These are phyloP conservation scores for Eustalomyia histrio DNA, from an alignment of 2,888 invertebrate genomes.

Conservation along the genomic window DNA sequence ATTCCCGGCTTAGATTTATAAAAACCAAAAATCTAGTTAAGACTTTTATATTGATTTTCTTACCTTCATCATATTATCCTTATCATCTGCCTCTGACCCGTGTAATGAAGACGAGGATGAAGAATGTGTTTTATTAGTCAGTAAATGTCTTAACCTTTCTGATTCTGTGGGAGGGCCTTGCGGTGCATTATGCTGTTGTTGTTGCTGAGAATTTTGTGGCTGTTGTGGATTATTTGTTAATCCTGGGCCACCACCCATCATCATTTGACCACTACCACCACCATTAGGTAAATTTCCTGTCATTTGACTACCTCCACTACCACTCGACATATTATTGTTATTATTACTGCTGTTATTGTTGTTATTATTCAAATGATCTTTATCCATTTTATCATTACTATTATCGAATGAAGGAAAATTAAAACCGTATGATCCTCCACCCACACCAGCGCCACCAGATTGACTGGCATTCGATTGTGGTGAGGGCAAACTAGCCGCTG, in stretches of 20 bases:
- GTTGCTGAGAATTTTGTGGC: conserved; percentile 64
- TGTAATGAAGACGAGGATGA: conserved; percentile 67
- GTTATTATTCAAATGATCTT: conserved; percentile 69
- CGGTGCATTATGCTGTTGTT: conserved; percentile 56
- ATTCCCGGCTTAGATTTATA: no score
- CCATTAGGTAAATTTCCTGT: conserved; percentile 71
- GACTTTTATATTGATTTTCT: no score
- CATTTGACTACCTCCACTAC: conserved; percentile 45
- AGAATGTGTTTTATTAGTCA: conserved; percentile 78
- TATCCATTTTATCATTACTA: conserved; percentile 72
- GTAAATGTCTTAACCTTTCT: conserved; percentile 80
- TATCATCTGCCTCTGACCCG: conserved; percentile 74
- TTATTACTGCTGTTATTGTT: conserved; percentile 68
- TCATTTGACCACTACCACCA: conserved; percentile 74
- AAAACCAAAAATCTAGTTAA: no score
- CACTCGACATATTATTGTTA: conserved; percentile 69
- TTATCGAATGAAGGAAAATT: conserved; percentile 73
- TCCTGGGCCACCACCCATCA: conserved; percentile 73
- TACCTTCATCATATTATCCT: conserved; percentile 67
- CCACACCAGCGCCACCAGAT: conserved; percentile 67
- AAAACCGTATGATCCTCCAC: conserved; percentile 66
- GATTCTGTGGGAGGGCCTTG: conserved; percentile 77
- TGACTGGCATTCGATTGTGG: conserved; percentile 79
- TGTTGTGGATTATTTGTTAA: conserved; percentile 74
- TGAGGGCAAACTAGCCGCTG: conserved; percentile 80